Conservation (phyloP, 2,113 vertebrate species). For the Hipposideros armiger region DNA sequence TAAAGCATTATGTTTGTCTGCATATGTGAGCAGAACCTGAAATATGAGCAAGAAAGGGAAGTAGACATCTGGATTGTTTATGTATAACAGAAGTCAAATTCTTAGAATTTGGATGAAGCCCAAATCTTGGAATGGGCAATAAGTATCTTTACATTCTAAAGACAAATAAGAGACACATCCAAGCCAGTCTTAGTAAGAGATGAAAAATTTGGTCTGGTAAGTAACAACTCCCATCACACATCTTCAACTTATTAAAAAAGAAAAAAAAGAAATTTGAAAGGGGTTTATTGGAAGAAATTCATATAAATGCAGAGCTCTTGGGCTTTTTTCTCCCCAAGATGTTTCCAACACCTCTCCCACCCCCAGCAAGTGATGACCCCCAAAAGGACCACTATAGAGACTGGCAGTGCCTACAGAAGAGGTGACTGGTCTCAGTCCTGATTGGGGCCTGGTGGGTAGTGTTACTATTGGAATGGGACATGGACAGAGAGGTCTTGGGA, state of each 20-base stretch:
- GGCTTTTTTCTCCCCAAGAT: neutral
- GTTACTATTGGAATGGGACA: neutral
- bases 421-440: neutral
- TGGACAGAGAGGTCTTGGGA: neutral
- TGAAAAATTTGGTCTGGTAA: neutral
- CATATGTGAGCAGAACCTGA: neutral
- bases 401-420: neutral
- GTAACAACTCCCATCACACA: fast-evolving
- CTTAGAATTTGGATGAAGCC: neutral
- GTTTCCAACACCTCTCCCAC: neutral
- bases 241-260: neutral
- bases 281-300: neutral
- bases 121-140: neutral
- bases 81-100: neutral
- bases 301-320: neutral
- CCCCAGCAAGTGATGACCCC: neutral
- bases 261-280: neutral
- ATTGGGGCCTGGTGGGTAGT: neutral
- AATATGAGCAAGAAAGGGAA: neutral
- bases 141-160: neutral
- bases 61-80: neutral
- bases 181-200: neutral
- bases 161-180: neutral
- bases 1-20: neutral
- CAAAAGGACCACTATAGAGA: neutral